Conservation (phyloP, 2,113 vertebrate genomes). For the Empidonax traillii region DNA sequence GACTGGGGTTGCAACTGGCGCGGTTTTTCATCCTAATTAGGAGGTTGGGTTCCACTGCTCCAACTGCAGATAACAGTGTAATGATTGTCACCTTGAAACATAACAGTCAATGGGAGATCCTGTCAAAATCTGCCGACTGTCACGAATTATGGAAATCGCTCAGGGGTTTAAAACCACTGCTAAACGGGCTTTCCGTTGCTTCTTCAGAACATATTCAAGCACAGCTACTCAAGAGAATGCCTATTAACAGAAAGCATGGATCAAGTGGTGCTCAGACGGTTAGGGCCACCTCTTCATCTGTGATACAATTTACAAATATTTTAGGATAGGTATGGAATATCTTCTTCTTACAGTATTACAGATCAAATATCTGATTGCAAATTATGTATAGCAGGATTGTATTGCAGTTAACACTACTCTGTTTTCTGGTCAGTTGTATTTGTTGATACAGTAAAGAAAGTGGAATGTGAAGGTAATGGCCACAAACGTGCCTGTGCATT, state of each 20-base stretch:
- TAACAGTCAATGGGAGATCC: slow-evolving; percentile 72
- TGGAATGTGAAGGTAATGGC: neutral
- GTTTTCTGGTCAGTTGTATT: neutral
- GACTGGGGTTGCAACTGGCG: slow-evolving; percentile 71
- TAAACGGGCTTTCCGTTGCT: slow-evolving; percentile 25
- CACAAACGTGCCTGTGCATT: neutral
- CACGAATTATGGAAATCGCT: slow-evolving; percentile 76
- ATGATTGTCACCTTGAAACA: slow-evolving; percentile 80
- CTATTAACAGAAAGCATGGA: slow-evolving; percentile 45
- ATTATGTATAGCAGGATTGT: neutral
- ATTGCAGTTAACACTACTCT: neutral
- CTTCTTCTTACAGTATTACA: neutral
- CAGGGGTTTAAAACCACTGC: slow-evolving; percentile 59
- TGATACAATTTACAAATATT: slow-evolving; percentile 21
- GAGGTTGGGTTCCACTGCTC: slow-evolving; percentile 74
- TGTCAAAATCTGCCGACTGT: slow-evolving; percentile 68
- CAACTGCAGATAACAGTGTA: slow-evolving; percentile 77
- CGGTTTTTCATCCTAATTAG: slow-evolving; percentile 82
- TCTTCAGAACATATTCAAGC: slow-evolving; percentile 2
- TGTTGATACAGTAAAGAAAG: neutral
- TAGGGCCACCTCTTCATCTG: neutral
- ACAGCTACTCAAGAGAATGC: slow-evolving; percentile 6
- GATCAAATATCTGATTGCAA: neutral
- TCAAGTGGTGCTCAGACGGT: slow-evolving; percentile 49
- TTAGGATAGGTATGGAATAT: neutral